Conservation (phyloP, 2,888 invertebrate species). For the Netelia fuscicornis region DNA sequence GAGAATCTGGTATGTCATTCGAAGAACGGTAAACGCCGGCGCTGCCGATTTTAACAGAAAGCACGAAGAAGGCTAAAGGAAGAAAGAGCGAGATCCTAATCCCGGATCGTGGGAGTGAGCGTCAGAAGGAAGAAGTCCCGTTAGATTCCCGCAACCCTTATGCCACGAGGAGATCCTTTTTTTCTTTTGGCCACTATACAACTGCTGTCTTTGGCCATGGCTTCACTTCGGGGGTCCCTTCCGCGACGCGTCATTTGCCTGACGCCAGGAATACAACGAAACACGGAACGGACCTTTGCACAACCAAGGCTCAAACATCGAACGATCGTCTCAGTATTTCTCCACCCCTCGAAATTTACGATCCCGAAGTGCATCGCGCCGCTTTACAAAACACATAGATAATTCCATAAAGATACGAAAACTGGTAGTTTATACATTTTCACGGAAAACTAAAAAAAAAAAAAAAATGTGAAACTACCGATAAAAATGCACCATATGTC, state of each 20-base stretch:
- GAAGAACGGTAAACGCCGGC: constrained; percentile 66
- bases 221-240: constrained; percentile 56
- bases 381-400: constrained; percentile 50
- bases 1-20: constrained; percentile 59
- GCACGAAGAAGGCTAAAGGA: constrained; percentile 56
- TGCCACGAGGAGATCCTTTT: constrained; percentile 56
- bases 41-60: constrained; percentile 66
- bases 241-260: constrained; percentile 43
- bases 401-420: constrained; percentile 47
- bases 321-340: constrained; percentile 28
- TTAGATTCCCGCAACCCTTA: constrained; percentile 73
- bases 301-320: constrained; percentile 53
- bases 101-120: constrained; percentile 74
- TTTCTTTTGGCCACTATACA: constrained; percentile 41
- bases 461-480: neutral
- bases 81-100: constrained; percentile 72
- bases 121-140: constrained; percentile 69
- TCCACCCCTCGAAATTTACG: constrained; percentile 46
- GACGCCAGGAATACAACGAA: constrained; percentile 45
- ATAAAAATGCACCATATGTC: neutral
- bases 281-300: constrained; percentile 60
- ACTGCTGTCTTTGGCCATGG: constrained; percentile 59
- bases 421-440: neutral
- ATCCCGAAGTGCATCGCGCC: constrained; percentile 35
- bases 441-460: neutral